Conservation (phyloP, 2,888 invertebrate genomes). For the Psococerastis gibbosa region DNA sequence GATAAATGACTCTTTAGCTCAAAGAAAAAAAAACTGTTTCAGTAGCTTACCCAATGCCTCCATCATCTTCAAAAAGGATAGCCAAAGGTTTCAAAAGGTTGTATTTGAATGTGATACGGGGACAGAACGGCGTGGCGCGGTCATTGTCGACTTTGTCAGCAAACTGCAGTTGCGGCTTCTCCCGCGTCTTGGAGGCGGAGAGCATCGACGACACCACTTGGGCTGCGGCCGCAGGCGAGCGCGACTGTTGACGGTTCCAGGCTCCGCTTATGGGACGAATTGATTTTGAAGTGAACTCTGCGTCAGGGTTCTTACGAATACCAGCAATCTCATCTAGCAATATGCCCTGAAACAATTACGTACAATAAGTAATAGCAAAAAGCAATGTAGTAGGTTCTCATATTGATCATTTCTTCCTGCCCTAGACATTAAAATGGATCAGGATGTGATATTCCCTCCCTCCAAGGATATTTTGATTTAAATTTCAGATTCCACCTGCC, state of each 20-base stretch:
- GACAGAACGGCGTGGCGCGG: slow-evolving; percentile 51
- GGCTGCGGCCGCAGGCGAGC: neutral
- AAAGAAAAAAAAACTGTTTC: too few species aligned
- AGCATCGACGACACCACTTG: slow-evolving; percentile 22
- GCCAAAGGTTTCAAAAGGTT: slow-evolving; percentile 68
- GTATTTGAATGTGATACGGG: slow-evolving; percentile 69
- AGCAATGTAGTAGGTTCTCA: too few species aligned
- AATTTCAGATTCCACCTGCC: too few species aligned
- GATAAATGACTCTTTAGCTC: too few species aligned
- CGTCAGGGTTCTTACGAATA: slow-evolving; percentile 32
- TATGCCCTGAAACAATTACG: slow-evolving; percentile 22
- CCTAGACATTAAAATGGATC: too few species aligned
- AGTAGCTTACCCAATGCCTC: slow-evolving; percentile 29
- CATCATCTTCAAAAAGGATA: slow-evolving; percentile 46
- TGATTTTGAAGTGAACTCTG: slow-evolving; percentile 29
- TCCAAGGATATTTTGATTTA: too few species aligned
- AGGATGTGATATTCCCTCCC: too few species aligned
- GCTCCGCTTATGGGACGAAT: slow-evolving; percentile 30
- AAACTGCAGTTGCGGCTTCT: slow-evolving; percentile 68
- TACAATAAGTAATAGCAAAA: too few species aligned
- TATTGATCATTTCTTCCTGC: too few species aligned
- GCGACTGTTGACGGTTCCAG: slow-evolving; percentile 33
- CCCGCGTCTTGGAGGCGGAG: slow-evolving; percentile 49
- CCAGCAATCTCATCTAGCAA: slow-evolving; percentile 46
- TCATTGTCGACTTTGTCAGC: slow-evolving; percentile 72